Evolutionary conservation across 2,888 invertebrate genomes (phyloP), one percentile per base, ranked within the genome.

Genomic region (Acanthacorydalis orientalis): DNA sequence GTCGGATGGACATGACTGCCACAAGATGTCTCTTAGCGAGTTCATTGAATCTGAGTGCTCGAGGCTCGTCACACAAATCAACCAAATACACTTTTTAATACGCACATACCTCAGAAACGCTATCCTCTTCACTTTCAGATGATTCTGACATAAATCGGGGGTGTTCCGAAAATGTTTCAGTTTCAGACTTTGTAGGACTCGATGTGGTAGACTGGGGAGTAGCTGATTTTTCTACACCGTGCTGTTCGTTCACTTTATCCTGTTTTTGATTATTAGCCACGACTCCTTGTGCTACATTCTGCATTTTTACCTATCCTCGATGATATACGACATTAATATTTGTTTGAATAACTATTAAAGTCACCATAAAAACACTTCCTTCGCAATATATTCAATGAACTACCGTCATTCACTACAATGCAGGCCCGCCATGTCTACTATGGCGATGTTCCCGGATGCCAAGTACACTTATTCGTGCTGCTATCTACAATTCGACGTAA

Each of bases 81-180:
- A 43, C 47, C 40, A 50, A 50, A 49, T 48, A 54, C 59, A 57
- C 55, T 54, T 53, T 55, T 54, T 52, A 43, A 44, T 48, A 48
- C 50, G 48, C 50, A 63, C 71, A 78, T 81, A 92, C 91, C 88
- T 91, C 91, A 63, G 90, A 91, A 68, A 88, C 88, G 72, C 91
- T 91, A 69, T 91, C 92, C 72, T 91, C 91, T 69, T 92, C 92
- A 69, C 90, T 91, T 75, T 89, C 91, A 63, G 91, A 91, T 68
- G 90, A 81, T 75, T 90, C 90, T 70, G 87, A 84, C 76, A 88
- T 87, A 77, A 81, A 86, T 74, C 84, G 83, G 65, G 83, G 82
- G 67, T 83, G 85, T 66, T 84, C 85, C 64, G 82, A 80, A 74
- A 80, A 83, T 67, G 85, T 86, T 75, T 87, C 87, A 67, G 84